Conservation (phyloP, 1,140 invertebrate genomes). For the Lepidurus couesii region DNA sequence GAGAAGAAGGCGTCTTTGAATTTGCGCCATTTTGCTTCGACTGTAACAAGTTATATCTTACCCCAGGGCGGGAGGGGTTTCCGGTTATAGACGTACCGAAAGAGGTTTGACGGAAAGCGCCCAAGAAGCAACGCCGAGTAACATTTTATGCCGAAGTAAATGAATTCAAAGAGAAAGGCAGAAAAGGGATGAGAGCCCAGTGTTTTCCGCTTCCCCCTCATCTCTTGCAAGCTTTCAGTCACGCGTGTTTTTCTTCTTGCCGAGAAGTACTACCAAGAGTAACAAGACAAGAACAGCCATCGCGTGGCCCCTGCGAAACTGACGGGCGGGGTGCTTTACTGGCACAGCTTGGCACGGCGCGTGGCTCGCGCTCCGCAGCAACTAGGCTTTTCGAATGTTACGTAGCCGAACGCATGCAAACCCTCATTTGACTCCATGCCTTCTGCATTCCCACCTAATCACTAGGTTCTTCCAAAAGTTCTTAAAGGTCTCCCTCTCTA, state of each 20-base stretch:
- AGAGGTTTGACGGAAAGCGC: neutral
- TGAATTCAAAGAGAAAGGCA: neutral
- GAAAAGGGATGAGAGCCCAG: neutral
- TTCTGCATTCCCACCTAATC: too few relatives aligned
- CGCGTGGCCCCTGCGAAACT: neutral
- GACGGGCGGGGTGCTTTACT: neutral
- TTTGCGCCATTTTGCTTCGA: too few relatives aligned
- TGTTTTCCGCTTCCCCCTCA: neutral
- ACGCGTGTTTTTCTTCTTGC: neutral
- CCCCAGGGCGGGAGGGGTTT: too few relatives aligned
- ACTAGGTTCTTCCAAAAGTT: too few relatives aligned
- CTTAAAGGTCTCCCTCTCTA: neutral
- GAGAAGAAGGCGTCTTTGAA: too few relatives aligned
- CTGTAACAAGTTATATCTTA: too few relatives aligned
- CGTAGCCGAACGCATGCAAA: too few relatives aligned
- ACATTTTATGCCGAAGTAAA: neutral
- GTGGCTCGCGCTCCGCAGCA: neutral
- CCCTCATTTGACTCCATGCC: too few relatives aligned
- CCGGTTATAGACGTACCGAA: neutral
- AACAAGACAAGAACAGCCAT: neutral
- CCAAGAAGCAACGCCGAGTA: neutral
- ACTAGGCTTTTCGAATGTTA: too few relatives aligned
- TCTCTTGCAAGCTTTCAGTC: neutral
- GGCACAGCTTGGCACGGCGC: neutral
- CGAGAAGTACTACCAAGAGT: neutral